Percentiles rank a stretch among this genome's conserved stretches.
Conservation (phyloP, 2,113 vertebrate species). For the Phrynocephalus versicolor region DNA sequence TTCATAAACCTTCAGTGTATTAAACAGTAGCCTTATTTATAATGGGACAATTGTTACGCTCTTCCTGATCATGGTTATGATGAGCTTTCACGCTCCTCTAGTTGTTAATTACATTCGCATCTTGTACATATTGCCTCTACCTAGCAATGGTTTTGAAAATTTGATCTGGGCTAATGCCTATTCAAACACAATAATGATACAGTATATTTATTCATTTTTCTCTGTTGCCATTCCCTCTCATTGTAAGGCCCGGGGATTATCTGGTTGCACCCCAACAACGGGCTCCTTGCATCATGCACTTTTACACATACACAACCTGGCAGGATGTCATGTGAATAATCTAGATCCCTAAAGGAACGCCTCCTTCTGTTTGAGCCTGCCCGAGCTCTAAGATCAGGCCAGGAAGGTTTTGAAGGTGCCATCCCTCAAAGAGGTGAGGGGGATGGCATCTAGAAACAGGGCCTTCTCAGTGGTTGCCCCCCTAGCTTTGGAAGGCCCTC, state of each 20-base stretch:
- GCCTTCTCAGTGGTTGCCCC: too few species aligned
- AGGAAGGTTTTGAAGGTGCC: too few species aligned
- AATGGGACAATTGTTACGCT: conserved; percentile 23
- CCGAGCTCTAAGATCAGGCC: too few species aligned
- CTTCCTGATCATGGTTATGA: conserved; percentile 18
- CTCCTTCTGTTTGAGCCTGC: too few species aligned
- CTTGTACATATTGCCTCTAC: conserved; percentile 17
- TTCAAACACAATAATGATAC: conserved; percentile 52
- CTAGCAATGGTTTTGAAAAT: conserved; percentile 36
- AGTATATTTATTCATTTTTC: conserved; percentile 33
- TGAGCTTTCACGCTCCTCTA: conserved; percentile 49
- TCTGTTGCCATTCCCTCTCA: neutral
- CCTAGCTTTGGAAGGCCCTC: too few species aligned
- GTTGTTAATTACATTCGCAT: conserved; percentile 44
- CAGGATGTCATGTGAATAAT: neutral
- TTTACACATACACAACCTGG: neutral
- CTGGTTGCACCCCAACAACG: neutral
- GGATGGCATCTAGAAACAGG: too few species aligned
- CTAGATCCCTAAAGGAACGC: too few species aligned
- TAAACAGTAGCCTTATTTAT: conserved; percentile 39
- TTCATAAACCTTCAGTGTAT: conserved; percentile 41
- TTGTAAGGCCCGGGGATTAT: neutral
- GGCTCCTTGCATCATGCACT: neutral
- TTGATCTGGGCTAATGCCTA: conserved; percentile 41
- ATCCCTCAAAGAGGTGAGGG: too few species aligned